phyloP scores from a whole-genome alignment of 2,888 invertebrate genomes.

The Coenonympha glycerion region DNA sequence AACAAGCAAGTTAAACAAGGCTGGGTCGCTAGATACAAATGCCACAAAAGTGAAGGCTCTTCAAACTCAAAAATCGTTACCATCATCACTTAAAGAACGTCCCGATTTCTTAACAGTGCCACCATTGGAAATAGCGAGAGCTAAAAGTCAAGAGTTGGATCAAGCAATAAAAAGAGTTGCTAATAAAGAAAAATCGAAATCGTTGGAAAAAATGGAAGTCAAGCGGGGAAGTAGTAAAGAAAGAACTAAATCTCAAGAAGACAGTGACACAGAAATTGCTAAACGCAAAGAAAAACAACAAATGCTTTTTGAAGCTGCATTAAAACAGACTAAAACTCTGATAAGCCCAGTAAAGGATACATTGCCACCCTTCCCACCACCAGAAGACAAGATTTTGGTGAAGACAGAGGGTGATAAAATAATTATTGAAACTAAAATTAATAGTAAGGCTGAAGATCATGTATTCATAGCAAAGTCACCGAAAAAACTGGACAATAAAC shows the following conservation, averaged over 20 bases:
- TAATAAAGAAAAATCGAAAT: conserved; percentile 82
- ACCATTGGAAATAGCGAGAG: conserved; percentile 73
- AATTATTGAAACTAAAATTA: conserved; percentile 83
- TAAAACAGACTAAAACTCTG: conserved; percentile 83
- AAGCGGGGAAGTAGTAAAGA: conserved; percentile 77
- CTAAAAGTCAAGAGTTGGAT: conserved; percentile 79
- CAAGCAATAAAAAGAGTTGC: conserved; percentile 67
- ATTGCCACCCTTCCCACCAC: conserved; percentile 81
- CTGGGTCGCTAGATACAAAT: conserved; percentile 68
- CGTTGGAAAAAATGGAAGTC: conserved; percentile 79
- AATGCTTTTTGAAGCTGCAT: conserved; percentile 83
- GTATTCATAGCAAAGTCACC: conserved; percentile 85
- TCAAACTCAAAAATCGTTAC: conserved; percentile 74
- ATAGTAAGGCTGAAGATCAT: conserved; percentile 83
- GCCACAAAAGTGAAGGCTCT: conserved; percentile 64
- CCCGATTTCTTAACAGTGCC: conserved; percentile 73
- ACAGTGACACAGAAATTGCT: conserved; percentile 81
- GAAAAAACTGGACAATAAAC: conserved; percentile 79
- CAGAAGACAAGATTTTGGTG: conserved; percentile 83
- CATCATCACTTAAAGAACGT: conserved; percentile 70
- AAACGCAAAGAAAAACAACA: conserved; percentile 85
- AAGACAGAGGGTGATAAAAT: conserved; percentile 82
- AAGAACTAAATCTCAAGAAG: conserved; percentile 82
- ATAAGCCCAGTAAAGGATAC: conserved; percentile 84
- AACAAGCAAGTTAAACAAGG: conserved; percentile 63